Percentiles rank a stretch among this genome's conserved stretches.
Conservation (phyloP, 1,140 invertebrate species). For the Mercenaria mercenaria region DNA sequence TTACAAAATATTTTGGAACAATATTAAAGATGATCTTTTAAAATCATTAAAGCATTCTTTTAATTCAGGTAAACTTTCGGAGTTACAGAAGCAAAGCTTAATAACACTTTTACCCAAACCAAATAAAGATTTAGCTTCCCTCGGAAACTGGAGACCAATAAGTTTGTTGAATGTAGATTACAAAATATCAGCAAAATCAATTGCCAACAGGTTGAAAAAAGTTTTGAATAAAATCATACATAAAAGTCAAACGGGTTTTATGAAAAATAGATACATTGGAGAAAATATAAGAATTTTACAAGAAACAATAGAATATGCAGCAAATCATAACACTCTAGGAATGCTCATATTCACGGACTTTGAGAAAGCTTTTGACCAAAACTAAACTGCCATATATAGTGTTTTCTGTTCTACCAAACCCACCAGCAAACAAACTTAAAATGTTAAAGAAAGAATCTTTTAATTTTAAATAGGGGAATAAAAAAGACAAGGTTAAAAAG, state of each 20-base stretch:
- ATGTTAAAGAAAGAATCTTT: no score
- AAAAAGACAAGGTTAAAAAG: no score
- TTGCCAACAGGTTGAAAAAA: conserved; percentile 31
- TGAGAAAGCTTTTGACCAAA: conserved; percentile 60
- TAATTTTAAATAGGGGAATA: no score
- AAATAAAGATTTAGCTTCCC: conserved; percentile 2
- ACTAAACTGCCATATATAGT: no score
- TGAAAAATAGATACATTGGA: conserved; percentile 50
- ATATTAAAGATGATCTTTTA: conserved; percentile 14
- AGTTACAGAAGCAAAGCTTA: conserved; percentile 45
- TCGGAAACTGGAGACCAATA: conserved; percentile 72
- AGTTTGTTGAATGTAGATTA: conserved; percentile 59
- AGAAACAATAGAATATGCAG: conserved; percentile 24
- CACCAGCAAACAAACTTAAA: no score
- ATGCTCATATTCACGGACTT: conserved; percentile 34
- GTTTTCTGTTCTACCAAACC: no score
- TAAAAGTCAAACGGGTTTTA: conserved; percentile 59
- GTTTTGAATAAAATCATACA: conserved; percentile 21
- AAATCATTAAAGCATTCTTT: conserved; percentile 37
- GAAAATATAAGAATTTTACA: conserved; percentile 53
- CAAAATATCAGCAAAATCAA: conserved; percentile 38
- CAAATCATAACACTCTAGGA: conserved; percentile 33
- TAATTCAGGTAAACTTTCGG: neutral
- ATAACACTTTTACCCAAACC: conserved; percentile 68
- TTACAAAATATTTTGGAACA: no score